These are phyloP conservation scores for Synaphobranchus kaupii DNA, from an alignment of 2,797 vertebrate species.

Conservation along the genomic window DNA sequence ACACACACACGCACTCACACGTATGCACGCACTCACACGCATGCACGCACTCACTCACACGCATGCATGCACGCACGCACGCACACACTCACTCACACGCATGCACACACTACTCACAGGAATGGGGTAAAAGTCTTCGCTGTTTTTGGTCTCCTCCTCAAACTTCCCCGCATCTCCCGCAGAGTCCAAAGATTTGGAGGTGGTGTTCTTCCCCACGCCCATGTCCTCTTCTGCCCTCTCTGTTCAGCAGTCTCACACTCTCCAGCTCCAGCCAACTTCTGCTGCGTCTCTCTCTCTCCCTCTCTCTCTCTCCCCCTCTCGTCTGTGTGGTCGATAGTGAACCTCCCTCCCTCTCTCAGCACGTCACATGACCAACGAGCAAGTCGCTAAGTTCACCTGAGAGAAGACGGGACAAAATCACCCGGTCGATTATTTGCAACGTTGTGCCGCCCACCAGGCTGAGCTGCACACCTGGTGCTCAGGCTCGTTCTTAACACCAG, in stretches of 20 bases:
- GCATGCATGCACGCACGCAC: not conserved
- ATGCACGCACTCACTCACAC: not conserved
- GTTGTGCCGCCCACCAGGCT: too few relatives aligned
- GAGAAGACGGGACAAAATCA: constrained; percentile 23
- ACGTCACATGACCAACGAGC: constrained; percentile 38
- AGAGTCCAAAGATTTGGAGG: constrained; percentile 85
- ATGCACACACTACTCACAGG: constrained; percentile 71
- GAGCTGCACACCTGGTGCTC: too few relatives aligned
- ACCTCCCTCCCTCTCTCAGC: not conserved
- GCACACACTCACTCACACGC: not conserved
- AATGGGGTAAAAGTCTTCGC: constrained; percentile 85
- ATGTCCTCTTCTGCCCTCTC: constrained; percentile 62
- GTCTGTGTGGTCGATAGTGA: not conserved
- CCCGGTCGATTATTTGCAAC: too few relatives aligned
- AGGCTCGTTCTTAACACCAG: too few relatives aligned
- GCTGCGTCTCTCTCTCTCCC: constrained; percentile 15
- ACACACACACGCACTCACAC: not conserved
- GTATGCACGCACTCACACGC: not conserved
- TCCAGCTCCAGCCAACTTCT: not conserved
- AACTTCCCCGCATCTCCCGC: constrained; percentile 82
- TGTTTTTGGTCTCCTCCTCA: constrained; percentile 86
- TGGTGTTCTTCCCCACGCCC: constrained; percentile 95
- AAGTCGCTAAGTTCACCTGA: constrained; percentile 55
- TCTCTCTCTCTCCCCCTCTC: not conserved
- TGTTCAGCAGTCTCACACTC: not conserved